A percentile compares a stretch with the other conserved stretches of the same genome.
phyloP scores from a whole-genome alignment of 2,113 vertebrate genomes.

The Macrotus californicus region DNA sequence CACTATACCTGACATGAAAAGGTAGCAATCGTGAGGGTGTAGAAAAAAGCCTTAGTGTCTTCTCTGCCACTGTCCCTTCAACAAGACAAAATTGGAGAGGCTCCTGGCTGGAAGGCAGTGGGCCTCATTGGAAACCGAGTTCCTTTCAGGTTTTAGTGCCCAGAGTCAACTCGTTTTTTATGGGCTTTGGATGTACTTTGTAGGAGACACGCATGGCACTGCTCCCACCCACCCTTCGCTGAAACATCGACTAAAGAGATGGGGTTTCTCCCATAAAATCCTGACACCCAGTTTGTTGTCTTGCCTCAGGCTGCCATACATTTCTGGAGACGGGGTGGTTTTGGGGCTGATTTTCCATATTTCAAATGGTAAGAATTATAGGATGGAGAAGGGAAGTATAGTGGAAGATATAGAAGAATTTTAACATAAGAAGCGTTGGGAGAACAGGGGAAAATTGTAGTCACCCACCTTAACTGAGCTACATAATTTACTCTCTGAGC shows the following conservation, averaged over 20 bases:
- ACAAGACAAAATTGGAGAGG: not conserved
- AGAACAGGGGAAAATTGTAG: not conserved
- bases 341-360: not conserved
- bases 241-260: not conserved
- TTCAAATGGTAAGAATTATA: not conserved
- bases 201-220: accelerated
- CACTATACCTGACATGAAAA: not conserved
- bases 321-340: not conserved
- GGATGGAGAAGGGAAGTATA: not conserved
- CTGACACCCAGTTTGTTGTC: not conserved
- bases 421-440: not conserved
- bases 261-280: not conserved
- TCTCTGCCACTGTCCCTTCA: not conserved
- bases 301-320: not conserved
- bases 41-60: not conserved
- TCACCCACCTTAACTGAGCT: not conserved
- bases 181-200: not conserved
- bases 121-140: not conserved
- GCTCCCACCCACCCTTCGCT: not conserved
- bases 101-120: not conserved
- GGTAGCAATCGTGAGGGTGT: not conserved
- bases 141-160: not conserved
- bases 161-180: not conserved
- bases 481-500: not conserved
- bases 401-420: not conserved